phyloP scores from a whole-genome alignment of 2,113 vertebrate genomes.

The Tupaia tana region DNA sequence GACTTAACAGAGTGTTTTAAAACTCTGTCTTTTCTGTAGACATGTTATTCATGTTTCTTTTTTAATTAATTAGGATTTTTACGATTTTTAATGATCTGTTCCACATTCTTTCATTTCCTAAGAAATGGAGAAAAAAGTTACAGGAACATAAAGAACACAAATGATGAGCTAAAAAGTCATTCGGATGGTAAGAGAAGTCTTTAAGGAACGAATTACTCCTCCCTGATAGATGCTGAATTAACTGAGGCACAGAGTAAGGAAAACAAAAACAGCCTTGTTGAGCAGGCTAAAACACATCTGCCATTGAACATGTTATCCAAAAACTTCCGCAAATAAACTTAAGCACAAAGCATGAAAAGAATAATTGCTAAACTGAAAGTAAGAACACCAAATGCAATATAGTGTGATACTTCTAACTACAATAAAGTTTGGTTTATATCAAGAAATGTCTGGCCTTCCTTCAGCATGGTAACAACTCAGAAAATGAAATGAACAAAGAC shows the following conservation, averaged over 20 bases:
- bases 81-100: slow-evolving; percentile 21
- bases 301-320: not conserved
- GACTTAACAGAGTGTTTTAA: slow-evolving; percentile 37
- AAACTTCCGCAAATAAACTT: slow-evolving; percentile 20
- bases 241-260: not conserved
- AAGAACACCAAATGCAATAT: not conserved
- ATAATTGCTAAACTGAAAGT: not conserved
- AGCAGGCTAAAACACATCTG: slow-evolving; percentile 42
- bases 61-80: not conserved
- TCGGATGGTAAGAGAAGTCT: slow-evolving; percentile 20
- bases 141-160: slow-evolving; percentile 6
- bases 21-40: slow-evolving; percentile 1
- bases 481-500: slow-evolving; percentile 55
- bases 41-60: not conserved
- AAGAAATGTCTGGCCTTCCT: slow-evolving; percentile 21
- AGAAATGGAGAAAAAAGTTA: slow-evolving; percentile 1
- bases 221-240: slow-evolving; percentile 4
- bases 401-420: not conserved
- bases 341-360: slow-evolving; percentile 36
- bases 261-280: not conserved
- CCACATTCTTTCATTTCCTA: slow-evolving; percentile 43
- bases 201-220: slow-evolving; percentile 13
- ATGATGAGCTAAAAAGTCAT: slow-evolving; percentile 44
- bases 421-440: slow-evolving; percentile 13
- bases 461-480: slow-evolving; percentile 7